Evolutionary conservation across 2,113 vertebrate genomes (phyloP).

Genomic region (Erythrocebus patas): DNA sequence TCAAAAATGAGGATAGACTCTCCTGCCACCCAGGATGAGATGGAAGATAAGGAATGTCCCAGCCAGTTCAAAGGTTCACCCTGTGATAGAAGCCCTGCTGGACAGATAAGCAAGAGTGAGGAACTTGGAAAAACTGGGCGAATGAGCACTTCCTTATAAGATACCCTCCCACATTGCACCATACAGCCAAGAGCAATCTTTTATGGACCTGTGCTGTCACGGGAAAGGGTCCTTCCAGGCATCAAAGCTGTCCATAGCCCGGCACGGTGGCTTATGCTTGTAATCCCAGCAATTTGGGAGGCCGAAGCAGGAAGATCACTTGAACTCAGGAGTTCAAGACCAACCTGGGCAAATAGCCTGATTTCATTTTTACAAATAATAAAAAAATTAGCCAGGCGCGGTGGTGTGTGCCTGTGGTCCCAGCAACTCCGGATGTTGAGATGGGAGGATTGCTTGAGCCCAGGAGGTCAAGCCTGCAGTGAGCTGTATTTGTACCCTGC

Average conservation of each 20-base stretch:
- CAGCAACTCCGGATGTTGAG: too few relatives aligned
- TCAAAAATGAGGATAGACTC: background rate
- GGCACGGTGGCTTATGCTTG: too few relatives aligned
- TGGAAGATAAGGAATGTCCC: background rate
- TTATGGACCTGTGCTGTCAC: background rate
- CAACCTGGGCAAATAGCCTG: too few relatives aligned
- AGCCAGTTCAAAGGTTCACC: background rate
- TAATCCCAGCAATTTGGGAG: too few relatives aligned
- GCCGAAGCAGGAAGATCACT: too few relatives aligned
- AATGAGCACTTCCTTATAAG: background rate
- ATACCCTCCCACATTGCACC: background rate
- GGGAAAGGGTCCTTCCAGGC: background rate
- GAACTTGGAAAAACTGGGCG: background rate
- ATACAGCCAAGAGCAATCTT: background rate
- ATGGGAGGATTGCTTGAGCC: too few relatives aligned
- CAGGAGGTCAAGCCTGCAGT: too few relatives aligned
- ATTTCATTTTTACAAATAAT: too few relatives aligned
- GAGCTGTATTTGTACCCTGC: too few relatives aligned
- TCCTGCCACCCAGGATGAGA: background rate
- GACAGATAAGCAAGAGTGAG: background rate
- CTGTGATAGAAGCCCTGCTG: background rate
- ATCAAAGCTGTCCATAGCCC: background rate
- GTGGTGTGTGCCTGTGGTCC: too few relatives aligned
- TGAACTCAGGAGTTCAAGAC: too few relatives aligned
- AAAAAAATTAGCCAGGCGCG: too few relatives aligned